phyloP scores from a whole-genome alignment of 2,113 vertebrate genomes.

The Chionodraco myersi region DNA sequence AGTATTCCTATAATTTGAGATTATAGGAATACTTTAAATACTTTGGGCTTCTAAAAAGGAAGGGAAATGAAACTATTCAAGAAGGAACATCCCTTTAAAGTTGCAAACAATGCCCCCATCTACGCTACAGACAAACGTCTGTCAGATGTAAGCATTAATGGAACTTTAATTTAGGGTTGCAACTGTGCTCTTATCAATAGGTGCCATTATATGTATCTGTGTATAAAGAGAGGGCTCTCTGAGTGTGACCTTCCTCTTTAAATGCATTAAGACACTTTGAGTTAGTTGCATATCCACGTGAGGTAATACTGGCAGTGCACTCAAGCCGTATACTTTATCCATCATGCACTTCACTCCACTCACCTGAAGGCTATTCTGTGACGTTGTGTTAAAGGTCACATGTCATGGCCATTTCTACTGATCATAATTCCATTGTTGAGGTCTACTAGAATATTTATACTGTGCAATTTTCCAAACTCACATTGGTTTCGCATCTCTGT shows the following conservation, averaged over 20 bases:
- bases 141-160: neutral
- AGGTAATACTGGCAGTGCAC: neutral
- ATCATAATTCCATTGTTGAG: too few relatives aligned
- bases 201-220: too few relatives aligned
- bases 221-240: too few relatives aligned
- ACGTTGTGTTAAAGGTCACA: too few relatives aligned
- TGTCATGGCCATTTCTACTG: too few relatives aligned
- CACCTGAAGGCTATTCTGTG: neutral
- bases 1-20: neutral
- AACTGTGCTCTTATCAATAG: too few relatives aligned
- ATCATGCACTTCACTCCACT: constrained; percentile 9
- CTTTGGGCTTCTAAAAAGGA: neutral
- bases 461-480: too few relatives aligned
- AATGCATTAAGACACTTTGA: too few relatives aligned
- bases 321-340: neutral
- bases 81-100: neutral
- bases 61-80: neutral
- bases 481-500: too few relatives aligned
- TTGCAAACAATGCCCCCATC: neutral
- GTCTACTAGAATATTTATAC: too few relatives aligned
- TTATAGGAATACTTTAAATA: neutral
- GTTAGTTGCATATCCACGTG: neutral
- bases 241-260: too few relatives aligned
- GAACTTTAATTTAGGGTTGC: too few relatives aligned
- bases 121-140: neutral